Evolutionary conservation across 2,797 vertebrate species (phyloP).

Genomic region (Tamandua tetradactyla): DNA sequence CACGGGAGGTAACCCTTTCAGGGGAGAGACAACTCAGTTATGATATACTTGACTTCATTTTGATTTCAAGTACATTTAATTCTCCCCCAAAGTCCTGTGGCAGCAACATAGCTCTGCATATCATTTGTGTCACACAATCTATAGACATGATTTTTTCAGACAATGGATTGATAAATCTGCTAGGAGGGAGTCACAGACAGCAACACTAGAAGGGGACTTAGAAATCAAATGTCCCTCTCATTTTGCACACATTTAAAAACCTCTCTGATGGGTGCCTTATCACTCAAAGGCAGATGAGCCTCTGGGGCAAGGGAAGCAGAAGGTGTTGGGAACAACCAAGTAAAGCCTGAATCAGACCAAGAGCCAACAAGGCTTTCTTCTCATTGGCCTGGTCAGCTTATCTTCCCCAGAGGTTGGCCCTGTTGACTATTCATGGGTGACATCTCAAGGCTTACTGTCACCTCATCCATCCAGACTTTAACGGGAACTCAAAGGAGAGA

Average conservation of each 20-base stretch:
- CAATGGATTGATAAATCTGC: background rate
- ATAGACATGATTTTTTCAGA: background rate
- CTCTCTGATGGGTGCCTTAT: background rate
- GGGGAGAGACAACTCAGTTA: background rate
- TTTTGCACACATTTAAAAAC: constrained; percentile 1
- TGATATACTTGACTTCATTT: background rate
- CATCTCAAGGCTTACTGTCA: background rate
- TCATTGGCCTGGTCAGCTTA: background rate
- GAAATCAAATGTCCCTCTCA: background rate
- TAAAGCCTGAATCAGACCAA: background rate
- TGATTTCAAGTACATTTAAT: background rate
- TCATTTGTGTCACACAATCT: background rate
- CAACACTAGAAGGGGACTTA: background rate
- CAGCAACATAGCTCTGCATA: background rate
- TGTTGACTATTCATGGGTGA: background rate
- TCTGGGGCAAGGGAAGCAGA: too few species aligned
- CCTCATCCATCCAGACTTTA: background rate
- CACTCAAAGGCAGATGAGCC: background rate
- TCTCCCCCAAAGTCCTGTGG: background rate
- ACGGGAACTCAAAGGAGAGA: background rate
- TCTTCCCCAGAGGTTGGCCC: background rate
- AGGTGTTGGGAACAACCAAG: background rate
- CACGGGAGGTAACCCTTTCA: background rate
- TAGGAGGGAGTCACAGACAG: background rate
- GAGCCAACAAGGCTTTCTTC: background rate